A percentile compares a stretch with the other conserved stretches of the same genome.
phyloP scores from a whole-genome alignment of 2,113 vertebrate genomes.

The Falco punctatus region DNA sequence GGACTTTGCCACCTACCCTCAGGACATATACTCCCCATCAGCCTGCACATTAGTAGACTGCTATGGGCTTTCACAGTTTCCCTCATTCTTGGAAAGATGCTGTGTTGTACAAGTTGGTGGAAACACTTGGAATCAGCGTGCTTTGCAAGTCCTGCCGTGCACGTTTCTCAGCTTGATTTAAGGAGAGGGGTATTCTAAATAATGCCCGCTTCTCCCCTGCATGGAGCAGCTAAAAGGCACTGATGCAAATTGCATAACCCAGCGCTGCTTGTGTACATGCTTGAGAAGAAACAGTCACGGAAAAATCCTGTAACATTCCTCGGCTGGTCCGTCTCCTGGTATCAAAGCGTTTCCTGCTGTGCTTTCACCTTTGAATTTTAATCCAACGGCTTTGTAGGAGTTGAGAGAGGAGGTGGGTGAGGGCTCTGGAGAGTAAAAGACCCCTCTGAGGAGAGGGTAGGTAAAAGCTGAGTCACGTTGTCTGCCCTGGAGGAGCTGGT shows the following conservation, averaged over 20 bases:
- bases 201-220: not conserved
- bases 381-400: conserved; percentile 49
- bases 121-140: not conserved
- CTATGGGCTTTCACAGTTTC: not conserved
- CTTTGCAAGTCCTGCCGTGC: not conserved
- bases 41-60: rapidly evolving
- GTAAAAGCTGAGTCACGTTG: not conserved
- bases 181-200: not conserved
- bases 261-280: conserved; percentile 24
- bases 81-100: not conserved
- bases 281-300: conserved; percentile 73
- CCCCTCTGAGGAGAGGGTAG: not conserved
- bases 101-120: not conserved
- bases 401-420: not conserved
- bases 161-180: conserved; percentile 35
- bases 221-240: conserved; percentile 3
- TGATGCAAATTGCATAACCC: conserved; percentile 50
- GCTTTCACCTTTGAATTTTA: conserved; percentile 65
- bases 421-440: not conserved
- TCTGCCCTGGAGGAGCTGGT: not conserved
- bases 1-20: not conserved
- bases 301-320: conserved; percentile 73
- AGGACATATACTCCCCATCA: not conserved
- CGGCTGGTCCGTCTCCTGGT: not conserved
- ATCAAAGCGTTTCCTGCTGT: conserved; percentile 62